phyloP scores from a whole-genome alignment of 2,113 vertebrate genomes.

The Etia nguti region DNA sequence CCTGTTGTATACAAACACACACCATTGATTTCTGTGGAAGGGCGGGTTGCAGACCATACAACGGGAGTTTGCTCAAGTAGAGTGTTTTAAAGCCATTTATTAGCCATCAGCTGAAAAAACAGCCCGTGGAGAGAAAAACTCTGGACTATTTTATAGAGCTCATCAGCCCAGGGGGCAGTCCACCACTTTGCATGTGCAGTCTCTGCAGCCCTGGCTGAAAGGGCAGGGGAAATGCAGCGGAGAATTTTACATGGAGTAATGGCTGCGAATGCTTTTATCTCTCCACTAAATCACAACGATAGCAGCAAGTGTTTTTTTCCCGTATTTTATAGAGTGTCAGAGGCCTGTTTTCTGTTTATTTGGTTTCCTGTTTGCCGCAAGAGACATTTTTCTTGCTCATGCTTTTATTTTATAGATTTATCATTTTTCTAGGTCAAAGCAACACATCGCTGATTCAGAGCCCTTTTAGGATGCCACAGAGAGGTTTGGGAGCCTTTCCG shows the following conservation, averaged over 20 bases:
- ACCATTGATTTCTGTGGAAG: constrained; percentile 18
- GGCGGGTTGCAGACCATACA: background rate
- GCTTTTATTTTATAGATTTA: constrained; percentile 10
- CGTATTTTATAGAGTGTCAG: constrained; percentile 6
- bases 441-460: background rate
- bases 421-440: constrained; percentile 27
- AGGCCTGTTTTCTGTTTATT: constrained; percentile 26
- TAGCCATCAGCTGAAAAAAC: constrained; percentile 21
- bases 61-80: constrained; percentile 17
- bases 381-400: background rate
- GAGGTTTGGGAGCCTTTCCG: background rate
- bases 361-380: constrained; percentile 2
- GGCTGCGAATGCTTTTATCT: constrained; percentile 40
- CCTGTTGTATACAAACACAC: constrained; percentile 23
- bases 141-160: constrained; percentile 9
- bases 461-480: background rate
- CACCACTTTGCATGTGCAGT: background rate
- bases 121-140: background rate
- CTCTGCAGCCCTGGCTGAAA: background rate
- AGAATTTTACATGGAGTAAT: constrained; percentile 40
- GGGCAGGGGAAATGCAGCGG: constrained; percentile 29
- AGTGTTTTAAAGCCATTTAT: constrained; percentile 47
- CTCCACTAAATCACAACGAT: constrained; percentile 32
- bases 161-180: background rate
- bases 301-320: background rate